Conservation (phyloP, 2,113 vertebrate species). For the Platysternon megacephalum region DNA sequence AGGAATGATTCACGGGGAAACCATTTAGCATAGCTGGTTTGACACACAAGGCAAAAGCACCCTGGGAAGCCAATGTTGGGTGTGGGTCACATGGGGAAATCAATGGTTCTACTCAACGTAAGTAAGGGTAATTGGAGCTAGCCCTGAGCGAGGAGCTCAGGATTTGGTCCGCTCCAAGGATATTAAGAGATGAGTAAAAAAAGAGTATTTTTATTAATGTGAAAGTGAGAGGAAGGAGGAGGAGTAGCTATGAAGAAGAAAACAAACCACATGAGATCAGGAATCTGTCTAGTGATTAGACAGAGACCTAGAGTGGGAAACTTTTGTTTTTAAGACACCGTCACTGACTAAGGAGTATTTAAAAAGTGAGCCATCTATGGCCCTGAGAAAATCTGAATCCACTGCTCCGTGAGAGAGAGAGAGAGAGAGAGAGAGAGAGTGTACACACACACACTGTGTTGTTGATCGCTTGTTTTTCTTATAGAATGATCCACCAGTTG, state of each 20-base stretch:
- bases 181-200: neutral
- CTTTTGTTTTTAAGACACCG: neutral
- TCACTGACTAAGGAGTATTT: neutral
- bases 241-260: neutral
- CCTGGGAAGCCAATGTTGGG: neutral
- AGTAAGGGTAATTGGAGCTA: neutral
- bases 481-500: neutral
- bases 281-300: slow-evolving; percentile 9
- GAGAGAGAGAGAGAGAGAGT: too few species aligned
- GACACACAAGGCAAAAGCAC: neutral
- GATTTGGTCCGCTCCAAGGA: neutral
- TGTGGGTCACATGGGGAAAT: neutral
- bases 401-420: neutral
- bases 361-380: accelerated
- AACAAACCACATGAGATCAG: slow-evolving; percentile 37
- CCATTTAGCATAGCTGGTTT: neutral
- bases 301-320: neutral
- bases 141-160: neutral
- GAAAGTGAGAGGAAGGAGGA: neutral
- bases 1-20: neutral
- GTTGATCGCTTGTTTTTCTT: neutral
- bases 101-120: neutral
- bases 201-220: neutral
- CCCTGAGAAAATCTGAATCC: neutral
- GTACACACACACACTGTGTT: neutral